phyloP scores from a whole-genome alignment of 2,113 vertebrate genomes.

The Laterallus jamaicensis region DNA sequence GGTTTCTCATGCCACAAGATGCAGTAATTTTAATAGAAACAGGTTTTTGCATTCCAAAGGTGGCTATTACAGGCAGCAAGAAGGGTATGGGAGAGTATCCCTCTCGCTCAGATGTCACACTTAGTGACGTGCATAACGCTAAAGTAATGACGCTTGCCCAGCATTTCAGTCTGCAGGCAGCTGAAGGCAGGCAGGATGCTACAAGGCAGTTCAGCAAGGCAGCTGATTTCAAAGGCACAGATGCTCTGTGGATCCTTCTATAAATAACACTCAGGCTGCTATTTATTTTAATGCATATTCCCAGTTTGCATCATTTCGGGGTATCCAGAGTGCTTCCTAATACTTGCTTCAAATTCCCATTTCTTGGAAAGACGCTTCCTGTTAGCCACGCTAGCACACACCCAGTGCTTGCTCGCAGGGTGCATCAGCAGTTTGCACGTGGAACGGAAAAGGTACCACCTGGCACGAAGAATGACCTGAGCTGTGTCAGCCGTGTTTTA shows the following conservation, averaged over 20 bases:
- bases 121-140: background rate
- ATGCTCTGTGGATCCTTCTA: background rate
- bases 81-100: background rate
- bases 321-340: background rate
- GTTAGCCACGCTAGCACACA: background rate
- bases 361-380: background rate
- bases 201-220: background rate
- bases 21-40: background rate
- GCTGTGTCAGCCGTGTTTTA: background rate
- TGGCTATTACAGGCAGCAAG: background rate
- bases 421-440: background rate
- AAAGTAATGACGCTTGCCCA: background rate
- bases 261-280: background rate
- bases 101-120: background rate
- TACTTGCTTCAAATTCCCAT: background rate
- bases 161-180: background rate
- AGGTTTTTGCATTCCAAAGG: background rate
- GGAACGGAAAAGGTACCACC: background rate
- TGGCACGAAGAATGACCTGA: background rate
- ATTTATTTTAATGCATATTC: background rate
- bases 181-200: background rate
- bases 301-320: background rate
- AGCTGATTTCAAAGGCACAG: background rate
- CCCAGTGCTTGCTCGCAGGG: background rate
- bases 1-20: background rate